Evolutionary conservation across 2,113 vertebrate species (phyloP), one percentile per base, ranked within the genome.

Genomic region (Rallus limicola): DNA sequence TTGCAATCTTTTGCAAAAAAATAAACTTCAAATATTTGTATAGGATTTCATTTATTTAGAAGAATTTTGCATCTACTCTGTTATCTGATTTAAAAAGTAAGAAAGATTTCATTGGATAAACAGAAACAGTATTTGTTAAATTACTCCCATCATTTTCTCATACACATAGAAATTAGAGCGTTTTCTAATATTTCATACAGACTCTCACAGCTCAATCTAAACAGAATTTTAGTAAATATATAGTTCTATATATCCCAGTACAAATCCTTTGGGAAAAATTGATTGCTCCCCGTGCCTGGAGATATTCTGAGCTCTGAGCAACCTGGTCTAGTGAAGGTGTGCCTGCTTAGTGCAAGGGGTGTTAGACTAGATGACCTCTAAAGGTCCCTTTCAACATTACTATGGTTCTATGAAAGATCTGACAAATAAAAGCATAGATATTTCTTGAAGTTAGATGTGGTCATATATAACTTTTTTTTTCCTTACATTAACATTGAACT

Each of bases 341-440:
- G 44, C 17, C 42, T 44, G 42, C 16, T 44, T 44, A 44, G 42
- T 44, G 42, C 42, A 44, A 17, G 7, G 16, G 17, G 42, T 8
- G 44, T 46, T 46, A 17, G 44, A 46, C 44, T 46, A 19, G 16
- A 19, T 46, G 44, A 46, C 44, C 17, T 46, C 44, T 46, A 46
- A 46, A 18, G 44, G 44, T 46, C 44, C 44, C 44, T 46, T 46
- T 17, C 17, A 46, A 46, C 44, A 17, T 46, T 46, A 46, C 17
- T 46, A 46, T 46, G 44, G 18, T 46, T 18, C 44, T 46, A 19
- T 46, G 44, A 46, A 92, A 90, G 71, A 63, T 81, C 34, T 93
- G 87, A 91, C 72, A 92, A 96, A 72, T 79, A 94, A 80, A 34
- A 90, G 36, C 78, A 91, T 59, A 78, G 95, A 90, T 90, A 78